A percentile compares a stretch with the other conserved stretches of the same genome.
Evolutionary conservation across 1,140 invertebrate species (phyloP).

Genomic region (Drosophila sp.): DNA sequence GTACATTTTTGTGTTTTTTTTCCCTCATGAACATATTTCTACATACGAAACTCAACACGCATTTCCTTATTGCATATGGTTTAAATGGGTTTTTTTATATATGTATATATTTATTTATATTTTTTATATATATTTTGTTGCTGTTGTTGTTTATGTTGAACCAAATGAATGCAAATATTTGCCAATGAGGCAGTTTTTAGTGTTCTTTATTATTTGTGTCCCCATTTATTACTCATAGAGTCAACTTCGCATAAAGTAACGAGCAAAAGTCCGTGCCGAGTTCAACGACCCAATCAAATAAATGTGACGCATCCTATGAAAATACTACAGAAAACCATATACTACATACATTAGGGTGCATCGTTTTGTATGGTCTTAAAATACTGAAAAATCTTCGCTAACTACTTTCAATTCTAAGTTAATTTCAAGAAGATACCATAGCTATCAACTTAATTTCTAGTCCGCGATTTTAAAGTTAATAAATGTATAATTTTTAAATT

Average conservation of each 20-base stretch:
- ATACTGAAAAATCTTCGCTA: no score
- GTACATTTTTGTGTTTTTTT: neutral
- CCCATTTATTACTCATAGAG: conserved; percentile 67
- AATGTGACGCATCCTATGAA: conserved; percentile 42
- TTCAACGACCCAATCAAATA: conserved; percentile 41
- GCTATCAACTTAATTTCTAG: no score
- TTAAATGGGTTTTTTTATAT: conserved; percentile 21
- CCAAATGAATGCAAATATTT: conserved; percentile 67
- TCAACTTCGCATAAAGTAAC: conserved; percentile 9
- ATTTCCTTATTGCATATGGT: conserved; percentile 72
- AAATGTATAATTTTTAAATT: no score
- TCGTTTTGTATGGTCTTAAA: no score
- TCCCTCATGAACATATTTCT: conserved; percentile 35
- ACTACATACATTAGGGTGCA: no score
- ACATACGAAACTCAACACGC: conserved; percentile 8
- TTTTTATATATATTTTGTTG: conserved; percentile 8
- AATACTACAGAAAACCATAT: no score
- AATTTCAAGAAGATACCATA: no score
- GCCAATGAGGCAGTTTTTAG: conserved; percentile 62
- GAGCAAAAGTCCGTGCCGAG: conserved; percentile 24
- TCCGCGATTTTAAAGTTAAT: no score
- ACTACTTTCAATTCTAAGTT: no score
- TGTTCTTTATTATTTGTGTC: conserved; percentile 26
- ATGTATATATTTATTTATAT: no score
- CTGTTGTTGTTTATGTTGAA: conserved; percentile 28